These are phyloP conservation scores for Brachyalestes nurse DNA, from an alignment of 2,797 vertebrate species.

Conservation along the genomic window DNA sequence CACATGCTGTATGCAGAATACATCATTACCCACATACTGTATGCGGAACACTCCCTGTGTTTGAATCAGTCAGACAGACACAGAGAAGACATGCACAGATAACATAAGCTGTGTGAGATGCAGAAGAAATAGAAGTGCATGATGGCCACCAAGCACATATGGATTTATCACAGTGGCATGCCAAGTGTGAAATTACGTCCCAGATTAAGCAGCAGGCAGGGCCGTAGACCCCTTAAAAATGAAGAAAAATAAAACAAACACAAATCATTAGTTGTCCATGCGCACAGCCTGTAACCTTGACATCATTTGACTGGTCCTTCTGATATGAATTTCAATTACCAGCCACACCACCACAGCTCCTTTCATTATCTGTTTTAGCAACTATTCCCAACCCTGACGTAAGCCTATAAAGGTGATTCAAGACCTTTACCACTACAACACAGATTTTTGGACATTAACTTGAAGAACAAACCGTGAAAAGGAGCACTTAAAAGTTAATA, in stretches of 20 bases:
- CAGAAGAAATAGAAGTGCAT: background rate
- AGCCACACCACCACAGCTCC: background rate
- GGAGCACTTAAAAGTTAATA: constrained; percentile 41
- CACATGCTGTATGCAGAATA: background rate
- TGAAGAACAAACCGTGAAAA: constrained; percentile 1
- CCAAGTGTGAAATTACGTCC: constrained; percentile 2
- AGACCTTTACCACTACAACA: background rate
- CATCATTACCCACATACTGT: background rate
- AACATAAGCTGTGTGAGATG: background rate
- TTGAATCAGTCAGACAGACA: constrained; percentile 4
- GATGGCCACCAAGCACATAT: background rate
- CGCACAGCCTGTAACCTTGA: background rate
- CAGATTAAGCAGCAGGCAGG: background rate
- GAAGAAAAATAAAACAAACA: background rate
- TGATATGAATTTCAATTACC: constrained; percentile 19
- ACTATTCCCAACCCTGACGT: background rate
- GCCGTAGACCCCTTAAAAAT: background rate
- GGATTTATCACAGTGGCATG: background rate
- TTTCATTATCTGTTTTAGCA: background rate
- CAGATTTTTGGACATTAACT: background rate
- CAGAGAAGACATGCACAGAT: background rate
- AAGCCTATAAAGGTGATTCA: background rate
- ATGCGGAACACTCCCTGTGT: background rate
- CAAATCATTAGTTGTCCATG: background rate
- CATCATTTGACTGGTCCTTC: background rate